Evolutionary conservation across 1,140 invertebrate species (phyloP), one percentile per base, ranked within the genome.

Genomic region (Mizuhopecten yessoensis): DNA sequence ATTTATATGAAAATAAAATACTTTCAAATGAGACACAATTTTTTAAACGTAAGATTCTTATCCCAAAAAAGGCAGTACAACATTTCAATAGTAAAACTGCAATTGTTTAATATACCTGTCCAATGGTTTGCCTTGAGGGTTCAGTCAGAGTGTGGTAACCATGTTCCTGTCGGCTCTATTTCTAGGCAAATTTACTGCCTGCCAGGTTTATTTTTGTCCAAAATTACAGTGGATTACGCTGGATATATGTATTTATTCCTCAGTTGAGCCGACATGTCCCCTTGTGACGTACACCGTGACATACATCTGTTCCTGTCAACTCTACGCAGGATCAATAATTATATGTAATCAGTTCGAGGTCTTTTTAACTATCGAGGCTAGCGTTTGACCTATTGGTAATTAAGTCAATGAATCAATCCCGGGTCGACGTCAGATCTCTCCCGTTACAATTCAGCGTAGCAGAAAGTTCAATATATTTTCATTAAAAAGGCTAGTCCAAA

Each of bases 401-500:
- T 75, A 75, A 75, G 1, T 75, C 23, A 29, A n/a, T 75, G 57
- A 29, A 75, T 75, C 57, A 75, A 75, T 75, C 57, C 29, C n/a
- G 17, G 5, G 57, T 9, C 23, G 11, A 75, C 57, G 57, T 75
- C 57, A 75, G 57, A 75, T 75, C n/a, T 29, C n/a, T 29, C 57
- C 29, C 57, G 57, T 75, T 75, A 75, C 57, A 29, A 75, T 75
- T 75, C 57, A 75, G 57, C 1, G 9, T 75, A 75, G 57, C 57
- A 75, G 57, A 75, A 75, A 29, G 57, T 75, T 75, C 57, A 29
- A 75, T 75, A 75, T 75, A 29, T 75, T 75, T 75, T 75, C 57
- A 75, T 75, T 75, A 75, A 75, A 75, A 75, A 75, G 57, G n/a
- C 57, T 75, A 29, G 57, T 75, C 57, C 57, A 75, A 75, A 75